Evolutionary conservation across 1,140 invertebrate genomes (phyloP).

Genomic region (Pectinophora gossypiella): DNA sequence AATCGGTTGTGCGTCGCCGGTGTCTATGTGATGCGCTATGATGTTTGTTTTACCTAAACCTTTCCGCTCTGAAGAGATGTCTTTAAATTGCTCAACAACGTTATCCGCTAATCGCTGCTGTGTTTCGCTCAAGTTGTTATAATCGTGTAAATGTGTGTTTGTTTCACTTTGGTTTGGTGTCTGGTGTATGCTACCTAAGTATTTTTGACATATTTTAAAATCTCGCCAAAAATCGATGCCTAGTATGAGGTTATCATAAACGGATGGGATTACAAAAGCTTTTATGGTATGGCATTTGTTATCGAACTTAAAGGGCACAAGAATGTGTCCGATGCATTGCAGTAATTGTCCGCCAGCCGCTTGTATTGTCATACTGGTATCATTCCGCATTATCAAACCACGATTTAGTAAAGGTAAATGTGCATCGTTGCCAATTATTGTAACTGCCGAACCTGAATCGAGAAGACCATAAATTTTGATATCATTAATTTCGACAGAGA

Average conservation of each 20-base stretch:
- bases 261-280: background rate
- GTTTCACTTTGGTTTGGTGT: background rate
- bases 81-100: background rate
- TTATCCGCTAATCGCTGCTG: background rate
- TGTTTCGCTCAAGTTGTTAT: background rate
- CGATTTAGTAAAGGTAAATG: background rate
- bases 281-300: constrained; percentile 7
- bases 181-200: background rate
- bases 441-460: constrained; percentile 15
- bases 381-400: background rate
- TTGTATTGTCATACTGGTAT: constrained; percentile 6
- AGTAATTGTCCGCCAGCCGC: constrained; percentile 15
- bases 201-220: constrained; percentile 5
- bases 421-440: constrained; percentile 13
- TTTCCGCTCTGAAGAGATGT: background rate
- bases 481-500: no score
- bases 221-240: constrained; percentile 8
- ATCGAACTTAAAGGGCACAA: constrained; percentile 13
- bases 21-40: constrained; percentile 13
- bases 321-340: constrained; percentile 13
- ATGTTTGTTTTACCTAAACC: constrained; percentile 14
- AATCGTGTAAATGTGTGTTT: background rate
- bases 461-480: constrained; percentile 7
- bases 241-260: background rate
- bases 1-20: constrained; percentile 8